Evolutionary conservation across 2,113 vertebrate genomes (phyloP).

Genomic region (Aepyceros melampus): DNA sequence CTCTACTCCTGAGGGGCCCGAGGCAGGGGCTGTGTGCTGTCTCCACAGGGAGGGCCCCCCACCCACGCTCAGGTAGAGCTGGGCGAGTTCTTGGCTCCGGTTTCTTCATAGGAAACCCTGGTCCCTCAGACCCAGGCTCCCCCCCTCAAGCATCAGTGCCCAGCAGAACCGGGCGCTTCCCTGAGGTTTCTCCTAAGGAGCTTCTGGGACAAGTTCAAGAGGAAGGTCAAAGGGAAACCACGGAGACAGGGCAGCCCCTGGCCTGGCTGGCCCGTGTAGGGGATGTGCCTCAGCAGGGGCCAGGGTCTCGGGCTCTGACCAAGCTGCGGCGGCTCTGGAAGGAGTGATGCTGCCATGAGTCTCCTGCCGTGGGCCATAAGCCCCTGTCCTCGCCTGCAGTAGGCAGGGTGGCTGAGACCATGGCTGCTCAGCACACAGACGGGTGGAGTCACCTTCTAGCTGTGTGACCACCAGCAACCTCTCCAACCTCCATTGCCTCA

Average conservation of each 20-base stretch:
- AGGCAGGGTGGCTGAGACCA: background rate
- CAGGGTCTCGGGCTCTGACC: background rate
- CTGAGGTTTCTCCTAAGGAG: background rate
- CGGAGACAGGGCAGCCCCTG: background rate
- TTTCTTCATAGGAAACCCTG: background rate
- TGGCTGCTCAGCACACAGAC: accelerated
- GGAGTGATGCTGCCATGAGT: accelerated
- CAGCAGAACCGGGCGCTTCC: background rate
- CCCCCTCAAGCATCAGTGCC: background rate
- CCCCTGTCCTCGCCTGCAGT: accelerated
- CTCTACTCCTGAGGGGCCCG: background rate
- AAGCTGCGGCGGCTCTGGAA: background rate
- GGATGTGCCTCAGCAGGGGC: accelerated
- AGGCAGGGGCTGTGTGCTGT: background rate
- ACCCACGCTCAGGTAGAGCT: background rate
- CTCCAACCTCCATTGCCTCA: background rate
- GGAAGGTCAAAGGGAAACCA: background rate
- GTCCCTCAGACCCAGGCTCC: background rate
- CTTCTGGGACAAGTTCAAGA: background rate
- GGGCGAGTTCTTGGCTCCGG: too few relatives aligned
- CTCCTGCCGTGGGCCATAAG: background rate
- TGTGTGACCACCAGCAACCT: background rate
- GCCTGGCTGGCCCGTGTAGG: accelerated
- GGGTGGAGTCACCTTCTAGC: background rate
- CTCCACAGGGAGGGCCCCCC: background rate